phyloP scores from a whole-genome alignment of 1,140 invertebrate genomes.

The Drosophila triauraria region DNA sequence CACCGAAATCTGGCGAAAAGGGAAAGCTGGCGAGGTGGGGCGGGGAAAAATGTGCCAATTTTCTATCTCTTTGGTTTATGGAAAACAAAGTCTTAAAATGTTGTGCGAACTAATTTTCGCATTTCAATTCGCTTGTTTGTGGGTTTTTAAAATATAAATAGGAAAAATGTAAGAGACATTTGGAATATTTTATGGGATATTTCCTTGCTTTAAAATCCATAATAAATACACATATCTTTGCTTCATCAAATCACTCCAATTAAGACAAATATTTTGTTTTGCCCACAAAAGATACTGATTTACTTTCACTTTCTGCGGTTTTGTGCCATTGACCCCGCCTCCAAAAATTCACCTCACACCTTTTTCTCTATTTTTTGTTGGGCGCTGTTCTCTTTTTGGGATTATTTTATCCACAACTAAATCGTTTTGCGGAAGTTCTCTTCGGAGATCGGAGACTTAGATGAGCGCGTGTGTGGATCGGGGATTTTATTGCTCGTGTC shows the following conservation, averaged over 20 bases:
- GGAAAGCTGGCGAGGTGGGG: constrained; percentile 19
- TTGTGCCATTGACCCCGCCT: constrained; percentile 30
- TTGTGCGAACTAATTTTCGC: constrained; percentile 24
- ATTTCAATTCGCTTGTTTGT: not conserved
- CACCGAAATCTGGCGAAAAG: constrained; percentile 35
- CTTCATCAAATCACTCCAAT: constrained; percentile 15
- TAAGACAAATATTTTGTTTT: constrained; percentile 23
- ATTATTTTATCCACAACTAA: constrained; percentile 27
- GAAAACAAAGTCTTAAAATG: constrained; percentile 1
- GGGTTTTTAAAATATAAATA: not conserved
- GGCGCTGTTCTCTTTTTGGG: constrained; percentile 5
- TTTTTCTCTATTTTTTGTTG: not conserved
- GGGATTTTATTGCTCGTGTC: constrained; percentile 40
- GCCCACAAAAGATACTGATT: constrained; percentile 17
- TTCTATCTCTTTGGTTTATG: not conserved
- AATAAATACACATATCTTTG: not conserved
- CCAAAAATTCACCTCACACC: constrained; percentile 11
- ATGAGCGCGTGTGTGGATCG: constrained; percentile 10
- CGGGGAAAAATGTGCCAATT: constrained; percentile 7
- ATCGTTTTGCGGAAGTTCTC: constrained; percentile 42
- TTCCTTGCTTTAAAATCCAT: not conserved
- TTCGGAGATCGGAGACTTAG: constrained; percentile 21
- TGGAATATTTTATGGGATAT: not conserved
- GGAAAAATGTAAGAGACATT: not conserved
- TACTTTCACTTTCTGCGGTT: constrained; percentile 50